Evolutionary conservation across 2,888 invertebrate species (phyloP).

Genomic region (Macaria notata): DNA sequence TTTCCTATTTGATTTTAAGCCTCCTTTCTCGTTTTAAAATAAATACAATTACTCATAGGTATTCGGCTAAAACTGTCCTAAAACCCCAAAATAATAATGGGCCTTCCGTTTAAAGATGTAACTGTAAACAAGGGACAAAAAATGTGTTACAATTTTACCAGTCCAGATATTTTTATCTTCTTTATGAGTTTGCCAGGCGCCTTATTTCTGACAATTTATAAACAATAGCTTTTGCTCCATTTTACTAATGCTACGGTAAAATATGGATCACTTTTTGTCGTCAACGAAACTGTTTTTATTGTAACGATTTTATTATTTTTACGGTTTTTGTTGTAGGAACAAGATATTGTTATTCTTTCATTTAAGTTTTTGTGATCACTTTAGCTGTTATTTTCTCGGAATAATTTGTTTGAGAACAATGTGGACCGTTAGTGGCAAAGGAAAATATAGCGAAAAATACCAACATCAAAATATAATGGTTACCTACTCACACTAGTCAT

Average conservation of each 20-base stretch:
- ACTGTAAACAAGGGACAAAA: constrained; percentile 35
- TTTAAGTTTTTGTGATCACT: constrained; percentile 18
- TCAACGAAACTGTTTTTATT: constrained; percentile 33
- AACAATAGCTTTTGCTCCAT: constrained; percentile 61
- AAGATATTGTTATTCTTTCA: constrained; percentile 35
- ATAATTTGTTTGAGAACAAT: neutral
- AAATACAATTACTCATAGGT: too few relatives aligned
- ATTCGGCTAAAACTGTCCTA: neutral
- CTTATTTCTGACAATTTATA: constrained; percentile 37
- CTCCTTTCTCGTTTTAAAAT: too few relatives aligned
- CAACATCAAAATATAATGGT: too few relatives aligned
- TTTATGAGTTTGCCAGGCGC: constrained; percentile 32
- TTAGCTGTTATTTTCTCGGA: constrained; percentile 25
- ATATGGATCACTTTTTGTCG: constrained; percentile 52
- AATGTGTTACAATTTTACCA: constrained; percentile 66
- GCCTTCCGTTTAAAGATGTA: constrained; percentile 17
- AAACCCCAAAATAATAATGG: constrained; percentile 9
- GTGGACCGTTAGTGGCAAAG: too few relatives aligned
- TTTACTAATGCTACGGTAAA: constrained; percentile 57
- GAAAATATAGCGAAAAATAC: too few relatives aligned
- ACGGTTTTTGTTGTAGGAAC: neutral
- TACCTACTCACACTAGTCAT: too few relatives aligned
- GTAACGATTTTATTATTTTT: constrained; percentile 33
- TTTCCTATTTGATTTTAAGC: too few relatives aligned
- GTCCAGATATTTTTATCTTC: constrained; percentile 37